Percentiles rank a stretch among this genome's conserved stretches.
These are phyloP conservation scores for Chymomyza costata DNA, from an alignment of 1,140 invertebrate genomes.

Conservation along the genomic window DNA sequence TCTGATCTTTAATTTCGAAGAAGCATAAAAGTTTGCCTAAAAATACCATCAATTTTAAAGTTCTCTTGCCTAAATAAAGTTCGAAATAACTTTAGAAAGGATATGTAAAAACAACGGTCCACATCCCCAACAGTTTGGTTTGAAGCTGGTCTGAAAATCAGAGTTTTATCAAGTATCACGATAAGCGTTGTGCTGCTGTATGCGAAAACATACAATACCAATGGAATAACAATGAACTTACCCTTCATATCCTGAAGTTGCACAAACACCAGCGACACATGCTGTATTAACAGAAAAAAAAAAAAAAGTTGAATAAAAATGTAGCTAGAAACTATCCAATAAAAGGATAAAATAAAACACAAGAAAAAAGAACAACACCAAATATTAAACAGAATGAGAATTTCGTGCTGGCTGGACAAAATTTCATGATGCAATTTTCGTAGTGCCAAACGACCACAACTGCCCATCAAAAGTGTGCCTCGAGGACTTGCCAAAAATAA, in stretches of 20 bases:
- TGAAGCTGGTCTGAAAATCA: too few species aligned
- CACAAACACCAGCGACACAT: slow-evolving; percentile 50
- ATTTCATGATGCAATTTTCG: slow-evolving; percentile 23
- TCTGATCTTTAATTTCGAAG: too few species aligned
- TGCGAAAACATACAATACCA: too few species aligned
- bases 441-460: slow-evolving; percentile 33
- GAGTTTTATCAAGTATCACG: too few species aligned
- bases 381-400: slow-evolving; percentile 70
- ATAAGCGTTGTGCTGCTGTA: too few species aligned
- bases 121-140: too few species aligned
- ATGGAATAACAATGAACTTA: slow-evolving; percentile 54
- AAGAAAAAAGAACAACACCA: slow-evolving; percentile 42
- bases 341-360: background rate
- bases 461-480: slow-evolving; percentile 36
- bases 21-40: too few species aligned
- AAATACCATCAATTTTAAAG: too few species aligned
- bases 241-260: slow-evolving; percentile 62
- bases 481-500: slow-evolving; percentile 35
- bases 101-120: too few species aligned
- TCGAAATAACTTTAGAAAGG: too few species aligned
- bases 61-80: too few species aligned
- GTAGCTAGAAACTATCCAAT: slow-evolving; percentile 1
- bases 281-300: slow-evolving; percentile 36
- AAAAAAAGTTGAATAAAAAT: slow-evolving; percentile 9
- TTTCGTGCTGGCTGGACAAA: slow-evolving; percentile 37